phyloP scores from a whole-genome alignment of 2,888 invertebrate species.

The Cerceris ruficornis region DNA sequence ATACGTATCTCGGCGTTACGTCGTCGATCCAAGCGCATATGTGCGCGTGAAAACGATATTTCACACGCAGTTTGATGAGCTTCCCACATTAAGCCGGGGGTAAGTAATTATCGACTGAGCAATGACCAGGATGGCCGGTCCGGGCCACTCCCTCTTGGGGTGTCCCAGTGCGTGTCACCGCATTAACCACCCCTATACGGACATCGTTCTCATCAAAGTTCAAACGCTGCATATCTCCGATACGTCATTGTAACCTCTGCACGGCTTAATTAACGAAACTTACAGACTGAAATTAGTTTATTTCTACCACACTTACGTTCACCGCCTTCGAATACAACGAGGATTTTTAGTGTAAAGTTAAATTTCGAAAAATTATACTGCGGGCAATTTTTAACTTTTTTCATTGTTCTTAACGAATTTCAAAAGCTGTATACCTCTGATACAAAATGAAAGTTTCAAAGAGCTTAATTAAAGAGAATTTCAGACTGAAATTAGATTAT shows the following conservation, averaged over 20 bases:
- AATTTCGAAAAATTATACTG: not conserved
- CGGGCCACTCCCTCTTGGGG: constrained; percentile 76
- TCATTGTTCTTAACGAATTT: constrained; percentile 74
- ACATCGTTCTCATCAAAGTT: constrained; percentile 75
- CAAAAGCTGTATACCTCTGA: constrained; percentile 73
- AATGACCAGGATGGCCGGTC: constrained; percentile 66
- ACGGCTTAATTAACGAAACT: constrained; percentile 65
- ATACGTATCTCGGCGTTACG: constrained; percentile 56
- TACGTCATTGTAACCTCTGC: constrained; percentile 71
- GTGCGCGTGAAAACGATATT: constrained; percentile 70
- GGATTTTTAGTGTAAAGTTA: not conserved
- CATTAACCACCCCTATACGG: constrained; percentile 73
- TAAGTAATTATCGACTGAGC: constrained; percentile 78
- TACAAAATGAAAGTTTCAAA: constrained; percentile 70
- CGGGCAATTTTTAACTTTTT: not conserved
- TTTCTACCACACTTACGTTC: not conserved
- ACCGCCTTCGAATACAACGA: not conserved
- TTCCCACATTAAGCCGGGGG: constrained; percentile 71
- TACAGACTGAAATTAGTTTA: constrained; percentile 36
- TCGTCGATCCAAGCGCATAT: constrained; percentile 47
- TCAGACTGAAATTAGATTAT: constrained; percentile 33
- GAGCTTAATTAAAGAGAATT: constrained; percentile 64
- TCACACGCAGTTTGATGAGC: constrained; percentile 73
- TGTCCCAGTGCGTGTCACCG: constrained; percentile 78
- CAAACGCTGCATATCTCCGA: constrained; percentile 73